phyloP scores from a whole-genome alignment of 2,113 vertebrate genomes.

The Perca schrenkii region DNA sequence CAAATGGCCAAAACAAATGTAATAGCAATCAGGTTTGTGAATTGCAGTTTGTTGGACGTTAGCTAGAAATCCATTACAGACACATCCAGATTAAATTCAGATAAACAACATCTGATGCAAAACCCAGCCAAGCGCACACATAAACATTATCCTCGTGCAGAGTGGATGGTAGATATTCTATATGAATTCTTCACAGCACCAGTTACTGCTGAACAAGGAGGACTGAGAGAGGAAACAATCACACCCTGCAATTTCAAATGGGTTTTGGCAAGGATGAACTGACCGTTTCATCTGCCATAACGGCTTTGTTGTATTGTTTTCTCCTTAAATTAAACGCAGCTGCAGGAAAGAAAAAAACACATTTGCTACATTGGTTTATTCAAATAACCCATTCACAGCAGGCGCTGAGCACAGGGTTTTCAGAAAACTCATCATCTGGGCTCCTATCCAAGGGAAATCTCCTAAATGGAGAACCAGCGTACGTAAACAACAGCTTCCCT shows the following conservation, averaged over 20 bases:
- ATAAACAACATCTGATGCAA: neutral
- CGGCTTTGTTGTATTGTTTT: neutral
- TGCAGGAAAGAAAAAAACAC: neutral
- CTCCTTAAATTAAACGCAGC: slow-evolving; percentile 12
- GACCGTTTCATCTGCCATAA: neutral
- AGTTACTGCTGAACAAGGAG: slow-evolving; percentile 1
- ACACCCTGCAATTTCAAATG: neutral
- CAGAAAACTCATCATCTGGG: slow-evolving; percentile 7
- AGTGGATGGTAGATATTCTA: neutral
- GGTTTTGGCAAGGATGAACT: neutral
- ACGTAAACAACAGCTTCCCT: neutral
- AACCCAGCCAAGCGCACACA: neutral
- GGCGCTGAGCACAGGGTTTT: neutral
- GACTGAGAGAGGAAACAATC: neutral
- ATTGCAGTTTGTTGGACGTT: neutral
- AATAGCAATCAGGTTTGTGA: neutral
- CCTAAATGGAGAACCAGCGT: neutral
- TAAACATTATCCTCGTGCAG: neutral
- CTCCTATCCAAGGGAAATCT: slow-evolving; percentile 16
- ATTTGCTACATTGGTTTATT: slow-evolving; percentile 5
- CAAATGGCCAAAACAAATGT: neutral
- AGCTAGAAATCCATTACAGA: too few relatives aligned
- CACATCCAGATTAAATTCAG: neutral
- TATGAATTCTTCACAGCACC: neutral
- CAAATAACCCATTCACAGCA: neutral